Conservation (phyloP, 2,797 vertebrate species). For the Alosa sapidissima region DNA sequence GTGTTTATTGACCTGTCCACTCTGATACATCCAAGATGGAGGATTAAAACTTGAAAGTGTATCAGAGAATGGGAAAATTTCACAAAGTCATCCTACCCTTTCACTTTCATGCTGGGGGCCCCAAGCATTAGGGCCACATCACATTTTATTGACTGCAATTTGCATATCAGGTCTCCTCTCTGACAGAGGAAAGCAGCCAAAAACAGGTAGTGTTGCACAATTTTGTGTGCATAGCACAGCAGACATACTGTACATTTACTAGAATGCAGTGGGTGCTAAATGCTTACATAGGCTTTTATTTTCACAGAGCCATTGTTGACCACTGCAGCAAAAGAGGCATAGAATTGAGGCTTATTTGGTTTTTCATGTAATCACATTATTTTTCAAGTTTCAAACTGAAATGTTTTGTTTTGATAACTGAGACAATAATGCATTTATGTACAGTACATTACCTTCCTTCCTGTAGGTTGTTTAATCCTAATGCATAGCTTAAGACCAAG, state of each 20-base stretch:
- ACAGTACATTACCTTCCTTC: too few relatives aligned
- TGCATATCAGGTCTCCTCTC: neutral
- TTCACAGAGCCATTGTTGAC: neutral
- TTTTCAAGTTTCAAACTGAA: neutral
- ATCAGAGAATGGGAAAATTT: constrained; percentile 26
- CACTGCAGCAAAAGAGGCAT: neutral
- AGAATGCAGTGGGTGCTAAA: neutral
- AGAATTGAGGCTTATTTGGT: neutral
- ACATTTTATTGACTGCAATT: neutral
- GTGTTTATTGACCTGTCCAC: constrained; percentile 44
- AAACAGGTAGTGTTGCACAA: neutral
- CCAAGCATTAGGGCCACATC: neutral
- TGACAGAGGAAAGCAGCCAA: neutral
- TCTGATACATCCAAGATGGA: constrained; percentile 34
- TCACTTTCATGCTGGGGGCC: neutral
- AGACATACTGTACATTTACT: neutral
- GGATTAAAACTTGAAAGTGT: constrained; percentile 36
- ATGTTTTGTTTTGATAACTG: neutral
- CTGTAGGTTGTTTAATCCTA: too few relatives aligned
- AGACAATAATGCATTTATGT: too few relatives aligned
- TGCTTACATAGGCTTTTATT: neutral
- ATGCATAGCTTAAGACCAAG: too few relatives aligned
- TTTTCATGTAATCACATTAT: neutral
- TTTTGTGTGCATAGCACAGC: neutral
- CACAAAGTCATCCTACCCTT: constrained; percentile 24